Base-by-base conservation (phyloP, 2,888 invertebrate species). In the Acronicta aceris region DNA sequence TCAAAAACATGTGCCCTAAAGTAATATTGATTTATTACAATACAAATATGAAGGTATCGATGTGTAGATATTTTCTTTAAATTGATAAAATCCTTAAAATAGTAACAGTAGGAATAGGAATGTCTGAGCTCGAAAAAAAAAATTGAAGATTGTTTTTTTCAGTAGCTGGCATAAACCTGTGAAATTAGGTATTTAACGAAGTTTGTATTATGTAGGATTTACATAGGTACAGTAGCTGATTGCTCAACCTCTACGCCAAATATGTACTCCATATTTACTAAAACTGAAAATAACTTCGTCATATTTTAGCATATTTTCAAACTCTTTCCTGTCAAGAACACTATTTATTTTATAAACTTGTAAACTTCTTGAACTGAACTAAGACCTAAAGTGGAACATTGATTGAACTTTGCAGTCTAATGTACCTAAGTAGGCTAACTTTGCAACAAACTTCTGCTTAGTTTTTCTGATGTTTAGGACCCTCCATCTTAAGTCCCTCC, bases 371-470 rank as follows among this genome's bases (percentile, higher is more conserved):
- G 49, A 73, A 70, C 65, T 68, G 48, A 45, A 57, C 55, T 62
- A 56, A 71, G 65, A 55, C 62, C 58, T 60, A 70, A 76, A 73
- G 66, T 73, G 50, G 74, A 73, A 59, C 70, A 45, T 33, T 59
- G 62, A 73, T 73, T 74, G 70, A 79, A 79, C 77, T 78, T 76
- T 58, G 51, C 66, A 73, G 62, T 76, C 65, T 63, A 78, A 73
- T 76, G 58, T 71, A 65, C 70, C 76, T 51, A 61, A 76, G 65
- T 66, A 52, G 36, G 53, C 10, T 58, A 76, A 76, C 71, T 79
- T 62, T 25, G 54, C 42, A 65, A 74, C 67, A 65, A 77, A 77
- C 65, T 79, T 66, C 15, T 41, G 71, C 63, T 76, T 67, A 74
- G 67, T 71, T 76, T 62, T 74, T 76, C 64, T 63, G 77, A 79